A percentile compares a stretch with the other conserved stretches of the same genome.
Conservation (phyloP, 1,140 invertebrate genomes). For the Whitmania pigra region DNA sequence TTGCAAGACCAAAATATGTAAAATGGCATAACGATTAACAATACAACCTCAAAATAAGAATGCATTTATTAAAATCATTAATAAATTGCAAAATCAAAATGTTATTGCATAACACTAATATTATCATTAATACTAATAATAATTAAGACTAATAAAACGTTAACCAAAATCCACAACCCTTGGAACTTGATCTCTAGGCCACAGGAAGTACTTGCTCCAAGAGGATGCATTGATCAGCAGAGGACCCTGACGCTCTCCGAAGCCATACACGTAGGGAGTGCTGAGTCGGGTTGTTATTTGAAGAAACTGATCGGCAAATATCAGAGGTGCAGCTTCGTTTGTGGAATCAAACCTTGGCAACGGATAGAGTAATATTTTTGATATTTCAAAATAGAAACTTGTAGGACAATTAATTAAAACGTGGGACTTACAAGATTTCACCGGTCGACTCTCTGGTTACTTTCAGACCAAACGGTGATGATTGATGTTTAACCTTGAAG, state of each 20-base stretch:
- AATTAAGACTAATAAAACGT: neutral
- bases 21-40: no score
- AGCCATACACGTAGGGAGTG: constrained; percentile 18
- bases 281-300: constrained; percentile 12
- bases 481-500: constrained; percentile 27
- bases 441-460: constrained; percentile 17
- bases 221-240: constrained; percentile 12
- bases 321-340: constrained; percentile 16
- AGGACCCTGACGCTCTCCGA: constrained; percentile 18
- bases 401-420: no score
- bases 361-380: no score
- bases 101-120: no score
- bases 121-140: neutral
- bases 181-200: constrained; percentile 18
- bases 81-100: no score
- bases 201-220: constrained; percentile 17
- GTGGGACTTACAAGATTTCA: constrained; percentile 18
- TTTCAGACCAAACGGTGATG: constrained; percentile 15
- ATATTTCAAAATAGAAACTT: neutral
- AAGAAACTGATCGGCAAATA: constrained; percentile 25
- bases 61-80: no score
- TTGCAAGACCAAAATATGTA: no score
- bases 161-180: neutral
- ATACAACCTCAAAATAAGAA: no score
- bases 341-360: constrained; percentile 18